Evolutionary conservation across 2,113 vertebrate species (phyloP).

Genomic region (Microtus ochrogaster): DNA sequence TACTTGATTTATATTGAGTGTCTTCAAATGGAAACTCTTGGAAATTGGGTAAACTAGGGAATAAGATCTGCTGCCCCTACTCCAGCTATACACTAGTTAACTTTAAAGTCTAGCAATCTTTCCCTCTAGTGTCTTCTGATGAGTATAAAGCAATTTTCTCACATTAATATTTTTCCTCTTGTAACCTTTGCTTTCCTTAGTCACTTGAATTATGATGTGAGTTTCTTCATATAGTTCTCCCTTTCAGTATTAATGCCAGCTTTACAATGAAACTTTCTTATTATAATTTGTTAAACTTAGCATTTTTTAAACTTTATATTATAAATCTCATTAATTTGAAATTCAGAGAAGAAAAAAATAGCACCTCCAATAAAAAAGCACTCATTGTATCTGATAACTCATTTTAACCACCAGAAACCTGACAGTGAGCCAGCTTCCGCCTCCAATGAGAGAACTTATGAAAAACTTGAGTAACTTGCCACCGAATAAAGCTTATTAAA

Average conservation of each 20-base stretch:
- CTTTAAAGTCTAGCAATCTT: constrained; percentile 60
- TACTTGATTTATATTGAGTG: not conserved
- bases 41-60: not conserved
- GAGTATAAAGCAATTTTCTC: constrained; percentile 48
- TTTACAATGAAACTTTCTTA: constrained; percentile 65
- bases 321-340: constrained; percentile 75
- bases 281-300: constrained; percentile 71
- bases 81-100: constrained; percentile 4
- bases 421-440: not conserved
- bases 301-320: constrained; percentile 72
- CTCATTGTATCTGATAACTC: constrained; percentile 46
- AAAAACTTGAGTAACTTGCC: constrained; percentile 39
- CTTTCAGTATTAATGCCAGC: constrained; percentile 59
- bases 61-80: constrained; percentile 18
- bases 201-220: constrained; percentile 62
- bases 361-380: constrained; percentile 33
- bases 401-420: constrained; percentile 54
- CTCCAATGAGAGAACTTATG: not conserved
- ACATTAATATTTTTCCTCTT: constrained; percentile 58
- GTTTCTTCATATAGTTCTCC: constrained; percentile 56
- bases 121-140: constrained; percentile 43
- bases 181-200: constrained; percentile 65
- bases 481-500: not conserved
- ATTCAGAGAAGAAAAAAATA: constrained; percentile 62
- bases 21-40: constrained; percentile 36